Evolutionary conservation across 2,888 invertebrate genomes (phyloP), one percentile per base, ranked within the genome.

Genomic region (Temnothorax ravouxi): DNA sequence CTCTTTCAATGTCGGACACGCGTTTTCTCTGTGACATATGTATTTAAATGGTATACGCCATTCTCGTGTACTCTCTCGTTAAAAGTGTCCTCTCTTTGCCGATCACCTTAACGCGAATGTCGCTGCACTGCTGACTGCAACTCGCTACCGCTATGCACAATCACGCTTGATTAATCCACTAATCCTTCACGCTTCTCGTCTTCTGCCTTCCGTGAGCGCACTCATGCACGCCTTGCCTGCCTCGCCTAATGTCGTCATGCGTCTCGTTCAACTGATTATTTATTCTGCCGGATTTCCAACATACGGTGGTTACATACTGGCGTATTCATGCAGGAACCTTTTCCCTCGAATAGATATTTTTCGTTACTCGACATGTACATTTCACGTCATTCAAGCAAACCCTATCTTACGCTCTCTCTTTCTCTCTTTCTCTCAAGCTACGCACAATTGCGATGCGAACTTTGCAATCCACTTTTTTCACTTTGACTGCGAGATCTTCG

Each of bases 141-240:
- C 67, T 67, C 54, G 52, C 77, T 67, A 47, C 66, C 41, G 41
- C 67, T 41, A 67, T 41, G 77, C 67, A 77, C 54, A 77, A 71
- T 79, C 79, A 69, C 56, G 56, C 47, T 64, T 25, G 56, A 86
- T 75, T 90, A 90, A 90, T 90, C 88, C 81, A 86, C 86, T 90
- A 90, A 90, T 90, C 85, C 86, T 54, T 59, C 21, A 34, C 61
- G 21, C 82, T 79, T 80, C 67, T 86, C 67, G 54, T 86, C 87
- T 69, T 86, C 84, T 79, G 84, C 87, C 82, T 79, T 84, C 85
- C 81, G 76, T 80, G 50, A 82, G n/a, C 59, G 47, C 52, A 69
- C 38, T 29, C 72, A 59, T 44, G 67, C 82, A 71, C 66, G 66
- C 79, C 59, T 59, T 50, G n/a, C 13, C 18, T 72, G 47, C 47